A percentile compares a stretch with the other conserved stretches of the same genome.
phyloP scores from a whole-genome alignment of 1,140 invertebrate genomes.

The Habropoda laboriosa region DNA sequence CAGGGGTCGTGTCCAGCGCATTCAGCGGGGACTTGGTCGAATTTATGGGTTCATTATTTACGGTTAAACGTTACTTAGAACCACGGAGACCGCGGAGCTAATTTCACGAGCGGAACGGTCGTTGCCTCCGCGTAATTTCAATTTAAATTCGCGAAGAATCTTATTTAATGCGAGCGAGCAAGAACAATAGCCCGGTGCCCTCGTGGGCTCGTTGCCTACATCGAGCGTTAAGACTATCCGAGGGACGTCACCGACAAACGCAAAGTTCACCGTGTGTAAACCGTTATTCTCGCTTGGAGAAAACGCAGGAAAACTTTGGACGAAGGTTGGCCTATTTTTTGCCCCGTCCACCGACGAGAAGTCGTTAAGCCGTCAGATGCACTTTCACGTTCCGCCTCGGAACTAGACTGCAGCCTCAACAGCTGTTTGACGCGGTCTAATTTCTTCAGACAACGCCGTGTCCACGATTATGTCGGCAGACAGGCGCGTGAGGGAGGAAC shows the following conservation, averaged over 20 bases:
- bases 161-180: background rate
- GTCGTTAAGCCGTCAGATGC: conserved; percentile 45
- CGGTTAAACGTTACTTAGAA: background rate
- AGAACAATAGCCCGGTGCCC: background rate
- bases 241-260: conserved; percentile 26
- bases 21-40: too few relatives aligned
- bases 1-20: background rate
- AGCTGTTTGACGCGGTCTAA: background rate
- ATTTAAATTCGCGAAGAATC: conserved; percentile 23
- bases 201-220: background rate
- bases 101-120: background rate
- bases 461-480: background rate
- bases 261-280: conserved; percentile 34
- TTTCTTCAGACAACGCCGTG: background rate
- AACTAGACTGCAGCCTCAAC: background rate
- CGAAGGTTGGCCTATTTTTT: conserved; percentile 33
- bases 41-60: background rate
- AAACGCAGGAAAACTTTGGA: conserved; percentile 24
- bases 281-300: conserved; percentile 12
- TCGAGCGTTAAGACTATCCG: conserved; percentile 31
- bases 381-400: conserved; percentile 14
- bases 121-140: background rate
- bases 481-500: background rate
- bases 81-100: background rate
- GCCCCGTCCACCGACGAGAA: background rate